Percentiles rank a stretch among this genome's conserved stretches.
phyloP scores from a whole-genome alignment of 2,888 invertebrate species.

The Tetragnatha montana region DNA sequence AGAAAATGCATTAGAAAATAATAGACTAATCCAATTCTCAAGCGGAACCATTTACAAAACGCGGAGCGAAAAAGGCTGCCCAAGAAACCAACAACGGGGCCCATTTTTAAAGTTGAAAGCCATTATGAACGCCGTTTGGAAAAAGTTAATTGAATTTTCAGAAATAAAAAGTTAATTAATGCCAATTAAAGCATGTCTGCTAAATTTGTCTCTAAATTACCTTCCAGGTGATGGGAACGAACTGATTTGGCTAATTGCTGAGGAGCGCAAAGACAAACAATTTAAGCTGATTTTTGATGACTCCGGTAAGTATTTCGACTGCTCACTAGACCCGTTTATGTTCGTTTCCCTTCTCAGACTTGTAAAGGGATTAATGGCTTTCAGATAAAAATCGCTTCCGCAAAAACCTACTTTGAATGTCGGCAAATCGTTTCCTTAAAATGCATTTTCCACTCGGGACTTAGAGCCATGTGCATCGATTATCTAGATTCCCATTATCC shows the following conservation, averaged over 20 bases:
- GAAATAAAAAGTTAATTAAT: conserved; percentile 35
- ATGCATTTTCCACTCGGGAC: background rate
- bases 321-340: background rate
- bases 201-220: conserved; percentile 35
- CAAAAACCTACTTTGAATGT: background rate
- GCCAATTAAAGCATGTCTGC: conserved; percentile 33
- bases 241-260: conserved; percentile 16
- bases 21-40: background rate
- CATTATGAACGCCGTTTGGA: conserved; percentile 2
- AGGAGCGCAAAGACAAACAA: conserved; percentile 5
- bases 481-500: too few species aligned
- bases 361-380: background rate
- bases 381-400: background rate
- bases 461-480: too few species aligned
- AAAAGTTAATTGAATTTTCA: conserved; percentile 39
- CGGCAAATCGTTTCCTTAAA: background rate
- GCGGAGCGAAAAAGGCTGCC: background rate
- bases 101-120: conserved; percentile 7
- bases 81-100: conserved; percentile 8
- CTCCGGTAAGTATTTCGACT: background rate
- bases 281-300: conserved; percentile 6
- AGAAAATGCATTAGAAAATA: conserved; percentile 5
- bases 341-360: background rate
- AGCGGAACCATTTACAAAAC: conserved; percentile 14
- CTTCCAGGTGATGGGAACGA: conserved; percentile 25